Conservation (phyloP, 2,113 vertebrate genomes). For the Austrofundulus limnaeus region DNA sequence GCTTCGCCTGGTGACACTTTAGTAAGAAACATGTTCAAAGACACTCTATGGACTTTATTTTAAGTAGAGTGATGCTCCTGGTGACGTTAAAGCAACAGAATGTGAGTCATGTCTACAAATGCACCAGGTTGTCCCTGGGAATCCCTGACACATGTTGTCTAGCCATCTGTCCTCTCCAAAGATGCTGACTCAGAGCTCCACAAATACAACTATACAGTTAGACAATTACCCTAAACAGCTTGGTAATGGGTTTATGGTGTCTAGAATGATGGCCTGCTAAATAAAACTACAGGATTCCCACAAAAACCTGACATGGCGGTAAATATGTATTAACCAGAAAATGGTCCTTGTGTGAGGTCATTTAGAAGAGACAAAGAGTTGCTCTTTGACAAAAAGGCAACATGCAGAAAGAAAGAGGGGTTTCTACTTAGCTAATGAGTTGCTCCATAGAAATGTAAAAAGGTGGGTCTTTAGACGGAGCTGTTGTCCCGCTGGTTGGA, state of each 20-base stretch:
- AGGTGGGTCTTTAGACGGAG: slow-evolving; percentile 74
- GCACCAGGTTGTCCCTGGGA: slow-evolving; percentile 48
- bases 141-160: slow-evolving; percentile 57
- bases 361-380: slow-evolving; percentile 85
- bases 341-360: slow-evolving; percentile 87
- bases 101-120: slow-evolving; percentile 38
- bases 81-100: slow-evolving; percentile 21
- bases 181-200: slow-evolving; percentile 68
- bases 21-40: not conserved
- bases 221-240: slow-evolving; percentile 82
- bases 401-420: slow-evolving; percentile 83
- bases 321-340: slow-evolving; percentile 97
- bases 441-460: slow-evolving; percentile 85
- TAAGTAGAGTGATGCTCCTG: not conserved
- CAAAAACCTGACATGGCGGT: slow-evolving; percentile 86
- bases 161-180: slow-evolving; percentile 77
- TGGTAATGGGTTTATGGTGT: slow-evolving; percentile 90
- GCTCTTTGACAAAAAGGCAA: slow-evolving; percentile 82
- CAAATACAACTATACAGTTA: slow-evolving; percentile 69
- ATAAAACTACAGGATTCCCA: slow-evolving; percentile 90
- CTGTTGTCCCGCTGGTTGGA: slow-evolving; percentile 68
- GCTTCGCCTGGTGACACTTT: not conserved
- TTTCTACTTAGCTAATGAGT: slow-evolving; percentile 90
- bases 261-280: slow-evolving; percentile 81
- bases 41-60: not conserved